Conservation (phyloP, 2,113 vertebrate genomes). For the Aythya baeri region DNA sequence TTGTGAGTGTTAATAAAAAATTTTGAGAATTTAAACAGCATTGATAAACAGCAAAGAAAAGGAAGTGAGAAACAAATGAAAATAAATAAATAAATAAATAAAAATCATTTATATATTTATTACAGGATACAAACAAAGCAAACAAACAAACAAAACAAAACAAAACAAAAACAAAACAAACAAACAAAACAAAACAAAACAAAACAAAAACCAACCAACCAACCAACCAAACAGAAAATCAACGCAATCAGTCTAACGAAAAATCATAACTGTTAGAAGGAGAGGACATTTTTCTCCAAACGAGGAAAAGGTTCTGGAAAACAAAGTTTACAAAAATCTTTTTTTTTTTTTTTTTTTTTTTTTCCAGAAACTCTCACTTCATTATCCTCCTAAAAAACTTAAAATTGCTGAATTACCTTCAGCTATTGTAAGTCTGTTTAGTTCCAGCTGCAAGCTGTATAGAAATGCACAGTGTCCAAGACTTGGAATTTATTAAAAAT, state of each 20-base stretch:
- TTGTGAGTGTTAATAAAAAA: not conserved
- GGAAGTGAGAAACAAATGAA: not conserved
- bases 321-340: conserved; percentile 46
- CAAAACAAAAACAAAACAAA: not conserved
- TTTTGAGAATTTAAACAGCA: not conserved
- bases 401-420: conserved; percentile 67
- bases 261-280: conserved; percentile 5
- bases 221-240: not conserved
- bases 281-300: conserved; percentile 41
- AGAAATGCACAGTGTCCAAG: conserved; percentile 39
- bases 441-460: conserved; percentile 52
- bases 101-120: not conserved
- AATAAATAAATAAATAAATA: not conserved
- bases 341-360: not conserved
- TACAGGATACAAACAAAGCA: not conserved
- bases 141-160: not conserved
- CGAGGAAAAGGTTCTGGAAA: conserved; percentile 55
- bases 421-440: conserved; percentile 54
- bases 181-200: not conserved
- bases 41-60: not conserved
- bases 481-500: conserved; percentile 63
- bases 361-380: conserved; percentile 73
- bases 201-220: not conserved
- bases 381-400: conserved; percentile 65
- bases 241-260: not conserved